A percentile compares a stretch with the other conserved stretches of the same genome.
Evolutionary conservation across 2,797 vertebrate species (phyloP).

Genomic region (Distichodus sexfasciatus): DNA sequence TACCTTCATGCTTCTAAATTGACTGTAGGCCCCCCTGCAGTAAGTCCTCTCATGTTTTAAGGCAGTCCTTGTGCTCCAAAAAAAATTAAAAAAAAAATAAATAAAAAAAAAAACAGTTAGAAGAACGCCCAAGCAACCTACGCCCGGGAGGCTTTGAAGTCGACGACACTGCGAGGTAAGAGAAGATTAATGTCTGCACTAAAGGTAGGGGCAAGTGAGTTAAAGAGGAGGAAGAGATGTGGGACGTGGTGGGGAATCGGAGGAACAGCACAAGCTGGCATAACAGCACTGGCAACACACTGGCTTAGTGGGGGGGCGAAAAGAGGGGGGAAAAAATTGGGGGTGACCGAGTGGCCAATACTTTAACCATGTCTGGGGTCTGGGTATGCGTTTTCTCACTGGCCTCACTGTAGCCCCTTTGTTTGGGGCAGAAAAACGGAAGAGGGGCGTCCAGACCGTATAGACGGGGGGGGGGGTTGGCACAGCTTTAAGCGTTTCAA

Average conservation of each 20-base stretch:
- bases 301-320: slow-evolving; percentile 20
- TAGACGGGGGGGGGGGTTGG: not conserved
- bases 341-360: slow-evolving; percentile 5
- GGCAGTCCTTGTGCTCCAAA: slow-evolving; percentile 9
- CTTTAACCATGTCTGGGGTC: no score
- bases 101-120: slow-evolving; percentile 16
- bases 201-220: slow-evolving; percentile 1
- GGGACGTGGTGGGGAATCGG: not conserved
- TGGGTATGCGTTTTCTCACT: slow-evolving; percentile 36
- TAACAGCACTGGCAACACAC: slow-evolving; percentile 11
- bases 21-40: not conserved
- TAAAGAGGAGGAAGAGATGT: not conserved
- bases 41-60: slow-evolving; percentile 24
- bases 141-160: slow-evolving; percentile 10
- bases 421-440: slow-evolving; percentile 30
- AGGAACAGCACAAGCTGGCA: slow-evolving; percentile 9
- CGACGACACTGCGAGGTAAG: slow-evolving; percentile 9
- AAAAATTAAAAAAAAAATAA: no score
- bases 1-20: slow-evolving; percentile 16
- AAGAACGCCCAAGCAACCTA: slow-evolving; percentile 10
- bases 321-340: slow-evolving; percentile 9
- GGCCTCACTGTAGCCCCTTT: slow-evolving; percentile 31
- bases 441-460: slow-evolving; percentile 31
- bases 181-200: not conserved
- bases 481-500: not conserved